phyloP scores from a whole-genome alignment of 2,113 vertebrate genomes.

The Oryctolagus cuniculus region DNA sequence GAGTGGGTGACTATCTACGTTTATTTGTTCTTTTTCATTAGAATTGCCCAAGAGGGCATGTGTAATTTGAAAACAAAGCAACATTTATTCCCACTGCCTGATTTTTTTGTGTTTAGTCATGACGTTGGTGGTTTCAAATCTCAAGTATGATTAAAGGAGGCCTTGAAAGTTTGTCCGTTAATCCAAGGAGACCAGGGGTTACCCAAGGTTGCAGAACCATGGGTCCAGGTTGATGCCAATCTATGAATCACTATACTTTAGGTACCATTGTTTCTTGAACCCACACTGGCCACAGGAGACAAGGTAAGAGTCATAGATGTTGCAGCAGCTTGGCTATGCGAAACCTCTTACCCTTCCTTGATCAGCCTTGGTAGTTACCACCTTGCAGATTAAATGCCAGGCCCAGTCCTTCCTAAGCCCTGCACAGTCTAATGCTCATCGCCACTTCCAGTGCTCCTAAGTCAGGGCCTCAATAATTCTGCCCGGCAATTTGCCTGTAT shows the following conservation, averaged over 20 bases:
- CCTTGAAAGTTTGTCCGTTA: background rate
- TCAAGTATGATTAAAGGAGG: conserved; percentile 34
- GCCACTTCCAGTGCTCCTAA: background rate
- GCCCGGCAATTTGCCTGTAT: background rate
- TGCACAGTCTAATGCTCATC: background rate
- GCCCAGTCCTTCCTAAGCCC: background rate
- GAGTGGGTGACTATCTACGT: background rate
- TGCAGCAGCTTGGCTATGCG: conserved; percentile 1
- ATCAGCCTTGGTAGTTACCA: background rate
- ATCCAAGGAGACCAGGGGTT: background rate
- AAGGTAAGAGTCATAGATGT: background rate
- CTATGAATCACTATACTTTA: background rate
- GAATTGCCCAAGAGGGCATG: background rate
- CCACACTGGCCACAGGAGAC: background rate
- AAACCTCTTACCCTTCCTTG: background rate
- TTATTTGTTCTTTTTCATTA: background rate
- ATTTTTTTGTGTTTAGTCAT: conserved; percentile 27
- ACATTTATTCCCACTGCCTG: background rate
- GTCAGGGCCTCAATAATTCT: conserved; percentile 2
- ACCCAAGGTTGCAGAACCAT: background rate
- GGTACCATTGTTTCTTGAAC: background rate
- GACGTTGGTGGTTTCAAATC: background rate
- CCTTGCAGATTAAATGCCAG: background rate
- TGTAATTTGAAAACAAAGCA: conserved; percentile 26
- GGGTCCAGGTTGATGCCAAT: background rate